Evolutionary conservation across 2,797 vertebrate species (phyloP).

Genomic region (Sebastolobus alascanus): DNA sequence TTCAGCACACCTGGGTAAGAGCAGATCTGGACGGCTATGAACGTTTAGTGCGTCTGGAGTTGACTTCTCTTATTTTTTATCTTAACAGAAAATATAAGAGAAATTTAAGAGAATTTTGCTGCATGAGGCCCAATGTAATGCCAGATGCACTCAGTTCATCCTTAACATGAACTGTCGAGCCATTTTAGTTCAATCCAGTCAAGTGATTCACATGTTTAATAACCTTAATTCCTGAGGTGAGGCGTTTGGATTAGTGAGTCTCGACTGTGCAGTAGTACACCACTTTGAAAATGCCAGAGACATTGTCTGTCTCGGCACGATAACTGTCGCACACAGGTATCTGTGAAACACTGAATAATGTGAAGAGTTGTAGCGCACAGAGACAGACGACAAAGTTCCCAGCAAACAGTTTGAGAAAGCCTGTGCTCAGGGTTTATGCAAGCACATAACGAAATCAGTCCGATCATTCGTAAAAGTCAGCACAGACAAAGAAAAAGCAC

Average conservation of each 20-base stretch:
- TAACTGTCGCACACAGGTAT: background rate
- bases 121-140: background rate
- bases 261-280: constrained; percentile 11
- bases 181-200: background rate
- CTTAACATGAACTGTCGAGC: background rate
- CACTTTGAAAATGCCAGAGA: constrained; percentile 11
- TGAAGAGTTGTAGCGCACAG: background rate
- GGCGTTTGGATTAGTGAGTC: constrained; percentile 26
- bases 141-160: no score
- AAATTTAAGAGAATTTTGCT: background rate
- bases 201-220: constrained; percentile 30
- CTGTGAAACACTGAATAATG: background rate
- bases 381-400: background rate
- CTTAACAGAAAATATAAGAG: background rate
- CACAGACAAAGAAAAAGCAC: background rate
- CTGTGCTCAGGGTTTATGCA: background rate
- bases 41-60: background rate
- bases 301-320: background rate
- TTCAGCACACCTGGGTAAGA: background rate
- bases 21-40: background rate
- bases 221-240: constrained; percentile 17
- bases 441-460: constrained; percentile 8
- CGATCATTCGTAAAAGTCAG: constrained; percentile 16
- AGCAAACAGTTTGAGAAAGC: background rate
- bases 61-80: background rate